These are phyloP conservation scores for Corythoichthys intestinalis DNA, from an alignment of 2,113 vertebrate genomes.

Conservation along the genomic window DNA sequence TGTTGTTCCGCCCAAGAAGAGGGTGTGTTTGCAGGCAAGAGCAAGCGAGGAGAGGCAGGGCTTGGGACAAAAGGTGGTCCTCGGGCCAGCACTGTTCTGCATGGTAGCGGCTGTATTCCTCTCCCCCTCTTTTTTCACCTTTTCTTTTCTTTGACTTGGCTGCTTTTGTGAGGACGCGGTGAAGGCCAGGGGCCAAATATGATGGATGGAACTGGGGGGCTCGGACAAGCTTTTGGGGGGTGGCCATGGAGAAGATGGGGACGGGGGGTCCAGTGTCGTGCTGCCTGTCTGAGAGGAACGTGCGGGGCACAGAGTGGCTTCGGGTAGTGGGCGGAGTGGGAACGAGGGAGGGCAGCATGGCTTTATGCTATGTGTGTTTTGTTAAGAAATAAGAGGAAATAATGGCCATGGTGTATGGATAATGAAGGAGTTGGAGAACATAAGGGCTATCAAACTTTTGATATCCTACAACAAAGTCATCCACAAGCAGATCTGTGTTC, in stretches of 20 bases:
- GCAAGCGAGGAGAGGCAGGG: slow-evolving; percentile 60
- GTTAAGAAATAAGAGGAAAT: slow-evolving; percentile 13
- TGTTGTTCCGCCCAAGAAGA: slow-evolving; percentile 61
- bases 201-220: slow-evolving; percentile 64
- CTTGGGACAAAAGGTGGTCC: slow-evolving; percentile 61
- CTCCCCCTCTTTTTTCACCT: slow-evolving; percentile 38
- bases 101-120: slow-evolving; percentile 69
- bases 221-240: slow-evolving; percentile 25
- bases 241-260: slow-evolving; percentile 15
- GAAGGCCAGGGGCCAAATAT: slow-evolving; percentile 61
- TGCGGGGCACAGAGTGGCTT: slow-evolving; percentile 61
- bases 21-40: slow-evolving; percentile 64
- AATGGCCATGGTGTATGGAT: not conserved
- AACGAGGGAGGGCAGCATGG: not conserved
- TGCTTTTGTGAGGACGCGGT: slow-evolving; percentile 59
- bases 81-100: slow-evolving; percentile 65
- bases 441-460: slow-evolving; percentile 17
- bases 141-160: slow-evolving; percentile 60
- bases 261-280: slow-evolving; percentile 63
- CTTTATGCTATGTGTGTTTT: slow-evolving; percentile 34
- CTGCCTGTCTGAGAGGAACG: slow-evolving; percentile 68
- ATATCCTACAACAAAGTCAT: slow-evolving; percentile 20
- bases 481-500: slow-evolving; percentile 8
- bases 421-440: not conserved
- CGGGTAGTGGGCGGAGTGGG: slow-evolving; percentile 38